phyloP scores from a whole-genome alignment of 2,113 vertebrate genomes.

The Taurulus bubalis region DNA sequence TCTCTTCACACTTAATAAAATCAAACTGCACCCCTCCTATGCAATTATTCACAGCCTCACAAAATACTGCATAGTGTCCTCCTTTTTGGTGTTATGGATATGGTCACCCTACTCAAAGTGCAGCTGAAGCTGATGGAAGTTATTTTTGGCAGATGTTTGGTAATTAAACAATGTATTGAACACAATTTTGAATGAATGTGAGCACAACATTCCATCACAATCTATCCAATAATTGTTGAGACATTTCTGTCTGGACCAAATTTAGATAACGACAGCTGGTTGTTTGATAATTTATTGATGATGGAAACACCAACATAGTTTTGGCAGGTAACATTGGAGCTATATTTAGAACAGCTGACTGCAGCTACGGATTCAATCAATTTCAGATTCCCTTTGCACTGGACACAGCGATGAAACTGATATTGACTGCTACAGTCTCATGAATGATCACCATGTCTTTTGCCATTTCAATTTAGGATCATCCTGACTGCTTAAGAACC shows the following conservation, averaged over 20 bases:
- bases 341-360: neutral
- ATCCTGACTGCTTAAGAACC: constrained; percentile 33
- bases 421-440: neutral
- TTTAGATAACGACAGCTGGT: neutral
- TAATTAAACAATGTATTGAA: neutral
- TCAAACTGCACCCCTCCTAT: too few species aligned
- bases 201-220: neutral
- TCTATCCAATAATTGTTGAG: neutral
- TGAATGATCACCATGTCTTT: constrained; percentile 5
- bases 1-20: too few species aligned
- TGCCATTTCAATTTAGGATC: constrained; percentile 52
- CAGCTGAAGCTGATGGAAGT: neutral
- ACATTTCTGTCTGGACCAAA: too few species aligned
- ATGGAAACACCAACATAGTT: neutral
- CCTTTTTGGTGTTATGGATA: too few species aligned
- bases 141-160: neutral
- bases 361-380: neutral
- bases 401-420: neutral
- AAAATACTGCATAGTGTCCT: too few species aligned
- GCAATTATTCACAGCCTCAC: too few species aligned
- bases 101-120: too few species aligned
- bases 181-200: neutral
- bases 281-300: neutral
- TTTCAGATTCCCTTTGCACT: neutral
- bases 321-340: neutral